phyloP scores from a whole-genome alignment of 2,888 invertebrate genomes.

The Beris chalybata region DNA sequence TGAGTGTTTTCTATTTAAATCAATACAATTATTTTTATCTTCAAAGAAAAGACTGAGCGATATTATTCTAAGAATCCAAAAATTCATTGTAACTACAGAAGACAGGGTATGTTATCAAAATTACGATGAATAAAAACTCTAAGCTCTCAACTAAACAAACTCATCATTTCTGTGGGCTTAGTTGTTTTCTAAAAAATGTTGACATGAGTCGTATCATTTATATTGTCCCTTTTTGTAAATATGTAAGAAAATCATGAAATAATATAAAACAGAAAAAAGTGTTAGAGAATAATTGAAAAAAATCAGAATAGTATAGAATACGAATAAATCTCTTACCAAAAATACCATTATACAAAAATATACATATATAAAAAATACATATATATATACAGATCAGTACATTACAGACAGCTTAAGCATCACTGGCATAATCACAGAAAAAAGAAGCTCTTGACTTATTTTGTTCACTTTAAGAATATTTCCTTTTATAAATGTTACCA shows the following conservation, averaged over 20 bases:
- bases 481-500: too few species aligned
- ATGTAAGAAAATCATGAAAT: not conserved
- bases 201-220: not conserved
- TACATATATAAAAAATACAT: conserved; percentile 6
- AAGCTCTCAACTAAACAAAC: too few species aligned
- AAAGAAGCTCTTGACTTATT: conserved; percentile 26
- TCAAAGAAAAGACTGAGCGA: too few species aligned
- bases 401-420: conserved; percentile 36
- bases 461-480: too few species aligned
- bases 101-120: too few species aligned
- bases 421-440: conserved; percentile 30
- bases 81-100: too few species aligned
- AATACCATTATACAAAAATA: conserved; percentile 27
- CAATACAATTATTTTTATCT: too few species aligned
- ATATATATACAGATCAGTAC: conserved; percentile 32
- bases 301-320: conserved; percentile 26
- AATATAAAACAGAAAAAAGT: conserved; percentile 28
- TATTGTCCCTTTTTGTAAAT: not conserved
- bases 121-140: too few species aligned
- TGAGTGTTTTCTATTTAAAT: too few species aligned
- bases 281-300: not conserved
- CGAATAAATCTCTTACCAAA: conserved; percentile 33
- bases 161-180: too few species aligned
- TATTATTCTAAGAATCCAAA: too few species aligned
- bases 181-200: conserved; percentile 23